Conservation (phyloP, 2,113 vertebrate species). For the Herpailurus yagouaroundi region DNA sequence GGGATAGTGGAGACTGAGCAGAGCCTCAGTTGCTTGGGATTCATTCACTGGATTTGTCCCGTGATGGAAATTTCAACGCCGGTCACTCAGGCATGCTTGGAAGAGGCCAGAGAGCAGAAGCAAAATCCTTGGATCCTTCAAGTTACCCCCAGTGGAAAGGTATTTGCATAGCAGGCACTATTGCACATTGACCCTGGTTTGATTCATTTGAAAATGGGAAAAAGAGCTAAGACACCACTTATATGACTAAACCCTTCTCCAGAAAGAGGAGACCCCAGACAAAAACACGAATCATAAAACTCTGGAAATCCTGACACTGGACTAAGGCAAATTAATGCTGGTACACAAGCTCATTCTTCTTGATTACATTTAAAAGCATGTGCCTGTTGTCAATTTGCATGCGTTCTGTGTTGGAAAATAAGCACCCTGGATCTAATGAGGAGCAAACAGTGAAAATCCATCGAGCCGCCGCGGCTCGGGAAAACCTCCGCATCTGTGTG, state of each 20-base stretch:
- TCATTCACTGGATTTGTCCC: neutral
- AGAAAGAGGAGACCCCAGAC: neutral
- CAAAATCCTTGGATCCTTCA: neutral
- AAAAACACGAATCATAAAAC: neutral
- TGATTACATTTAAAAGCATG: conserved; percentile 29
- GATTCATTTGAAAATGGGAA: neutral
- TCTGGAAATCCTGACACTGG: neutral
- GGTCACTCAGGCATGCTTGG: neutral
- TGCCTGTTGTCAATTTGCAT: neutral
- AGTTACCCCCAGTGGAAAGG: neutral
- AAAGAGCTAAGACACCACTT: neutral
- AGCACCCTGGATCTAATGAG: conserved; percentile 22
- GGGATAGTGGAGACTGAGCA: neutral
- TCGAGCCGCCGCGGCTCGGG: neutral
- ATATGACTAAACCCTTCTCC: neutral
- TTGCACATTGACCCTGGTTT: neutral
- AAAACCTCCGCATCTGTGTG: neutral
- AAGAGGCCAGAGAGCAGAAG: neutral
- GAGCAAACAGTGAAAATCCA: conserved; percentile 24
- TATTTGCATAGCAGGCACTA: neutral
- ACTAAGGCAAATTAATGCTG: neutral
- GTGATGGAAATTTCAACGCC: neutral
- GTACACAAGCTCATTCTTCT: neutral
- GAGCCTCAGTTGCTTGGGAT: neutral
- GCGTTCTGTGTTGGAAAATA: conserved; percentile 42